Percentiles rank a stretch among this genome's conserved stretches.
Evolutionary conservation across 2,888 invertebrate genomes (phyloP).

Genomic region (Rhagophthalmus giganteus): DNA sequence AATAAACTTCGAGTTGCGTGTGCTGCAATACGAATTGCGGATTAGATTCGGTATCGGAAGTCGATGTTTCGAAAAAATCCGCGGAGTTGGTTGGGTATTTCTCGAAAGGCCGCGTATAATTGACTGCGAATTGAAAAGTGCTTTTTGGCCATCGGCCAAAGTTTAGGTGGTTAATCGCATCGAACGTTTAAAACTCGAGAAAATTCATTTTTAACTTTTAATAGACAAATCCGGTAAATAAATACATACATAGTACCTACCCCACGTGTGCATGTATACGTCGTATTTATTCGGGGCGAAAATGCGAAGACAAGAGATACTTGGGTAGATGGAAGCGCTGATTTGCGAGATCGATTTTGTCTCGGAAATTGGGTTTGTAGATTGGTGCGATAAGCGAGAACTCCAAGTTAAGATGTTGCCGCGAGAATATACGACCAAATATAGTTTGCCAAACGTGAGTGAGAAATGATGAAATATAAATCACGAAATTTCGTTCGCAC

Average conservation of each 20-base stretch:
- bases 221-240: neutral
- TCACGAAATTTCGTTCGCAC: constrained; percentile 9
- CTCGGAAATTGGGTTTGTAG: constrained; percentile 54
- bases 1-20: neutral
- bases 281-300: constrained; percentile 7
- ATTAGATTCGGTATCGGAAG: neutral
- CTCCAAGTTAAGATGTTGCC: constrained; percentile 35
- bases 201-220: neutral
- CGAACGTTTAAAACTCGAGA: neutral
- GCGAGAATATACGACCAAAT: constrained; percentile 35
- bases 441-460: constrained; percentile 37
- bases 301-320: constrained; percentile 27
- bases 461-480: constrained; percentile 24
- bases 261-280: too few species aligned
- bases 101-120: too few species aligned
- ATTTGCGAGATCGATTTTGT: constrained; percentile 52
- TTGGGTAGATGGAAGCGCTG: constrained; percentile 42
- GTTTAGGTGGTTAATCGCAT: neutral
- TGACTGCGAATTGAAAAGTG: too few species aligned
- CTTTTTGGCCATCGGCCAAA: too few species aligned
- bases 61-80: too few species aligned
- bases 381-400: constrained; percentile 44
- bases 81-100: too few species aligned
- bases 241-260: too few species aligned
- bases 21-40: neutral